Evolutionary conservation across 2,888 invertebrate genomes (phyloP), one percentile per base, ranked within the genome.

Genomic region (Esperia sulphurella): DNA sequence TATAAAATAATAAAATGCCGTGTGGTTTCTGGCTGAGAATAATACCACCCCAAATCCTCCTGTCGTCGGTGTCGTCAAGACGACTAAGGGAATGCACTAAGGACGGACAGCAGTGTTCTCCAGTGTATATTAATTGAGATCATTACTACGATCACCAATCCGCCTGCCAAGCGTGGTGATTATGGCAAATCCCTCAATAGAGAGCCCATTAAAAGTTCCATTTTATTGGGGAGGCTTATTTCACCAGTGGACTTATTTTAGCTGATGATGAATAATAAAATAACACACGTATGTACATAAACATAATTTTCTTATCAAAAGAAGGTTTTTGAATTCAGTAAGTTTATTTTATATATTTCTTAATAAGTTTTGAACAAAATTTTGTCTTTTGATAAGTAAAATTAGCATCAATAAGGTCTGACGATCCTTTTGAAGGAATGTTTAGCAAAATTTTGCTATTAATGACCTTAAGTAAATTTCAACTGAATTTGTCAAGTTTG

Each of bases 341-440:
- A 35, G n/a, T 35, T 21, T 35, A 35, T 35, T 35, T n/a, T 31
- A 1, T n/a, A n/a, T 35, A n/a, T 21, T 21, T 35, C n/a, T 35
- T 8, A 39, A 14, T 8, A 46, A 37, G 46, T 46, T 46, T 29
- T 12, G 6, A 38, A 39, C 30, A 39, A 30, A 29, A 10, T 37
- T 35, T 21, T 28, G 13, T 21, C 42, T 42, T 46, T 46, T 46
- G 42, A 42, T 29, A 9, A 43, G 35, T 21, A 21, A 21, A 2
- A 21, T 21, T 21, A 41, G 6, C 42, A 13, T 42, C 37, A 35
- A 37, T 21, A 46, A 42, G 41, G n/a, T 28, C 35, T 21, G 21
- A 31, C 28, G 39, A 40, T 41, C 37, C 46, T 42, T 46, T 42
- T 37, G 21, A 21, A 21, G 21, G 42, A 42, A 37, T 21, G 33